Percentiles rank a stretch among this genome's conserved stretches.
These are phyloP conservation scores for Pontoporia blainvillei DNA, from an alignment of 2,113 vertebrate genomes.

Conservation along the genomic window DNA sequence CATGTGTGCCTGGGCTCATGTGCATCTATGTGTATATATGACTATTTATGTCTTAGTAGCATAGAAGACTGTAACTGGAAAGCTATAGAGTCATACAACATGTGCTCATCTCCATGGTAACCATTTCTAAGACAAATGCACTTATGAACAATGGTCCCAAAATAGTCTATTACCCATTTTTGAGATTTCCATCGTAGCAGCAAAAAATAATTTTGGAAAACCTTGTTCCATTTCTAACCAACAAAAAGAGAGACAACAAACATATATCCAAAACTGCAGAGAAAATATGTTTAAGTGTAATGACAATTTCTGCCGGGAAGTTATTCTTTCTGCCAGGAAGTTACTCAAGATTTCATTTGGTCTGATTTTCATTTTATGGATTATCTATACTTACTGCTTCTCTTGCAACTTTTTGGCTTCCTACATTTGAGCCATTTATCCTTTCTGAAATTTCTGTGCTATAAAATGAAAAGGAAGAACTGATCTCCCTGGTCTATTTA, in stretches of 20 bases:
- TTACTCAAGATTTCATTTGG: neutral
- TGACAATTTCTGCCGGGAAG: neutral
- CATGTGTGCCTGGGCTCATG: neutral
- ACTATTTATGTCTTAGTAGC: constrained; percentile 46
- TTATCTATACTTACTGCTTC: constrained; percentile 3
- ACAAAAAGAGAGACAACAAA: constrained; percentile 11
- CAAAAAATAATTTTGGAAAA: constrained; percentile 46
- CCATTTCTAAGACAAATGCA: constrained; percentile 65
- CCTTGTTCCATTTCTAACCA: neutral
- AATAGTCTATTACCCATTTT: constrained; percentile 64
- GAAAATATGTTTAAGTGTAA: neutral
- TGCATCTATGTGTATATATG: neutral
- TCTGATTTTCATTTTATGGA: constrained; percentile 31
- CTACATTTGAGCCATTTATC: constrained; percentile 1
- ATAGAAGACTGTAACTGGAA: constrained; percentile 50
- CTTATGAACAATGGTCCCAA: constrained; percentile 62
- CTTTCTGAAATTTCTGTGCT: neutral
- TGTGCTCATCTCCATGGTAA: constrained; percentile 68
- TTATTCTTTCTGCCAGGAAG: too few species aligned
- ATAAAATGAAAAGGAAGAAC: constrained; percentile 26
- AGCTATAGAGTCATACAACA: constrained; percentile 59
- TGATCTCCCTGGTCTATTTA: neutral
- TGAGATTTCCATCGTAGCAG: constrained; percentile 50
- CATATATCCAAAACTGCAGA: neutral
- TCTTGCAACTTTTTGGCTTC: neutral